Base-by-base conservation (phyloP, 2,113 vertebrate genomes). In the Carollia perspicillata region DNA sequence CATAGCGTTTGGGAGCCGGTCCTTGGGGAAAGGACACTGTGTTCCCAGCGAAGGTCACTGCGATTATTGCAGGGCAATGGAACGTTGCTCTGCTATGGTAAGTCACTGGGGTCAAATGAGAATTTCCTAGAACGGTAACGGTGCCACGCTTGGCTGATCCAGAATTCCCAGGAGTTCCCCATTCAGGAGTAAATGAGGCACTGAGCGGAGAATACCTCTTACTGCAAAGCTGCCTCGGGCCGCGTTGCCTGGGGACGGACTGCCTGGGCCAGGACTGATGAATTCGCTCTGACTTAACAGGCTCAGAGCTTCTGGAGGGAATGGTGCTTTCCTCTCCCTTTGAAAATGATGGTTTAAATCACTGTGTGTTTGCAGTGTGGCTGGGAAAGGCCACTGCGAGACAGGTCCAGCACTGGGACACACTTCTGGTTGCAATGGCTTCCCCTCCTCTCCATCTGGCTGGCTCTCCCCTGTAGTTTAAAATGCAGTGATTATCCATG, bases 101-200 rank as follows among this genome's bases (percentile, higher is more conserved):
- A 93, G 86, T 92, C 90, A 83, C 2, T 58, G 74, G 35, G 12
- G 81, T 79, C 89, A 95, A 93, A 84, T 42, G n/a, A 51, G 74
- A 37, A 87, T 80, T 80, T 93, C 75, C 84, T 86, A 51, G 71
- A 97, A 94, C 18, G 65, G 55, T 58, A 71, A 86, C 63, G 66
- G 63, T 0, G 16, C 26, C 49, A 26, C 75, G 79, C 40, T 13
- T 44, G 83, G 42, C 86, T 84, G 65, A 6, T 14, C 9, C 44
- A 40, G 33, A 47, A 68, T 53, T 90, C 79, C 84, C 94, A 11
- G 40, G 94, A 66, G 89, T 33, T 92, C 83, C 84, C 68, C 63
- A 5, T 53, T 91, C 17, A 53, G 30, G 42, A 92, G 80, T 60
- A 69, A 95, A 75, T 44, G 88, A 80, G 58, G 14, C 1, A 0